phyloP scores from a whole-genome alignment of 2,797 vertebrate genomes.

The Premnoplex brunnescens region DNA sequence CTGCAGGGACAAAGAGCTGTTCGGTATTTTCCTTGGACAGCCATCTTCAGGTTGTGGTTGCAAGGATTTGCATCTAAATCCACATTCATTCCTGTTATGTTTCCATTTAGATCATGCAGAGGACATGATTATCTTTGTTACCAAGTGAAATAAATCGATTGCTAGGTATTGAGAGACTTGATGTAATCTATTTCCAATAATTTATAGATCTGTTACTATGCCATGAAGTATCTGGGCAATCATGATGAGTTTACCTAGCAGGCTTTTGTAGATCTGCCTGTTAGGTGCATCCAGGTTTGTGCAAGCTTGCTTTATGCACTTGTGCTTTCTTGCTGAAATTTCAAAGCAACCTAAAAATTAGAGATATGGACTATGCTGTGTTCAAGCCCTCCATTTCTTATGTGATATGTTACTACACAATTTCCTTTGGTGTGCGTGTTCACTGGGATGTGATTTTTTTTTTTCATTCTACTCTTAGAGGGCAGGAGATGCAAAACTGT shows the following conservation, averaged over 20 bases:
- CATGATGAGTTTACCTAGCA: background rate
- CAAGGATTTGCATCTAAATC: constrained; percentile 14
- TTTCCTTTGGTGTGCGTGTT: background rate
- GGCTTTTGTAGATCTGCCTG: background rate
- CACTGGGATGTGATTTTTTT: no score
- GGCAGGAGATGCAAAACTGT: background rate
- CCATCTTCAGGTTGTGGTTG: background rate
- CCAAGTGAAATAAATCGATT: background rate
- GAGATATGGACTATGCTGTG: background rate
- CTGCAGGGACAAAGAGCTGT: background rate
- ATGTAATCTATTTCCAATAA: background rate
- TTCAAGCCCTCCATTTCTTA: background rate
- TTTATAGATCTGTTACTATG: background rate
- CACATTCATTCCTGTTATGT: background rate
- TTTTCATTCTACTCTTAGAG: background rate
- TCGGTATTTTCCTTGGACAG: constrained; percentile 35
- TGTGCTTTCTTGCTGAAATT: background rate
- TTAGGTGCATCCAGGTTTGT: background rate
- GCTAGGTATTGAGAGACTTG: background rate
- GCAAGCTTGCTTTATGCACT: background rate
- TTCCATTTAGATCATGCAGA: constrained; percentile 19
- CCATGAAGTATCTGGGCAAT: background rate
- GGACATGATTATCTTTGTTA: background rate
- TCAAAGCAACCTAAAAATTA: background rate
- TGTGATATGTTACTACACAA: background rate